These are phyloP conservation scores for Penaeus monodon DNA, from an alignment of 2,888 invertebrate genomes.

Conservation along the genomic window DNA sequence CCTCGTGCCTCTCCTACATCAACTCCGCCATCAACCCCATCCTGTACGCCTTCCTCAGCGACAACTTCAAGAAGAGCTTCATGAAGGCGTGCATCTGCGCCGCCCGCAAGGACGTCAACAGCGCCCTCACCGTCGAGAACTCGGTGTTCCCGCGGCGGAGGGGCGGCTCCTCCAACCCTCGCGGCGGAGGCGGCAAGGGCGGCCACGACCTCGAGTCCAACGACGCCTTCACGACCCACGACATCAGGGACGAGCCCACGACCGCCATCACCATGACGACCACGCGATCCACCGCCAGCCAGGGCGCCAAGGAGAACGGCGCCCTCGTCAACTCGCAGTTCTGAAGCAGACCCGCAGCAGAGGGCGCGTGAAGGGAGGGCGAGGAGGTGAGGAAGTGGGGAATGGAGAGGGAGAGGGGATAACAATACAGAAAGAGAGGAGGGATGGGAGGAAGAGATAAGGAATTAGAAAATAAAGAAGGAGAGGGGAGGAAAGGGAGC, in stretches of 20 bases:
- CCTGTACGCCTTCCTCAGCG: constrained; percentile 88
- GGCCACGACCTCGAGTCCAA: constrained; percentile 23
- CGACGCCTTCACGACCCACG: constrained; percentile 26
- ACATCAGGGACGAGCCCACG: constrained; percentile 35
- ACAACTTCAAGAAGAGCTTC: constrained; percentile 95
- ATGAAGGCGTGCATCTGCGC: constrained; percentile 92
- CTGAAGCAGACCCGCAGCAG: constrained; percentile 1
- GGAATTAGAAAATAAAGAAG: too few species aligned
- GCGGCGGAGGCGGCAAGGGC: constrained; percentile 30
- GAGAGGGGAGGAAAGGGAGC: too few species aligned
- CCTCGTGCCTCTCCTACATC: constrained; percentile 86
- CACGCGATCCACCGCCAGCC: constrained; percentile 32
- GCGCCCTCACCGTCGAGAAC: constrained; percentile 85
- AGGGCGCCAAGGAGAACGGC: constrained; percentile 35
- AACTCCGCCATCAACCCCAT: constrained; percentile 92
- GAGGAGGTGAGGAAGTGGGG: not conserved
- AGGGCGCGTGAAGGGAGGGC: not conserved
- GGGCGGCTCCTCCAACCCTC: constrained; percentile 37
- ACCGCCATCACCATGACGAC: constrained; percentile 49
- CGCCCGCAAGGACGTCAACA: constrained; percentile 85
- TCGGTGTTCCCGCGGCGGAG: constrained; percentile 80
- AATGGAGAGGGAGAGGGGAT: too few species aligned
- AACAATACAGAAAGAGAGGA: not conserved
- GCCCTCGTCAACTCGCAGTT: constrained; percentile 36
- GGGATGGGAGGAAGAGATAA: too few species aligned